Base-by-base conservation (phyloP, 1,140 invertebrate species). In the Hestina assimilis region DNA sequence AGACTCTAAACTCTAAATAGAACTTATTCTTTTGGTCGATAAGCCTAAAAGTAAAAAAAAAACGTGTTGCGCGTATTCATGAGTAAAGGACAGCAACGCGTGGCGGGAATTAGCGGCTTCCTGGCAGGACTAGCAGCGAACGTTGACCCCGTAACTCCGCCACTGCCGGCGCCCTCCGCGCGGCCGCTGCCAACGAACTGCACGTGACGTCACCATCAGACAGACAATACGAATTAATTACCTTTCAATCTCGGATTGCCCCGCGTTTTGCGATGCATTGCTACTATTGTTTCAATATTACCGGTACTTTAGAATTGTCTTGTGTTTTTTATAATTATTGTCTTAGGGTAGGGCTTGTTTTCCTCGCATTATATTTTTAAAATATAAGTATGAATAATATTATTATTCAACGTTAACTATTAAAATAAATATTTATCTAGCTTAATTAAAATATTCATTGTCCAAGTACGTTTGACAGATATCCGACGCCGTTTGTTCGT, bases 41-140 rank as follows among this genome's bases (percentile, higher is more conserved):
- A 31, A 38, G 45, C 29, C 17, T 38, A 48, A 47, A 42, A 21
- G 26, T 42, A 50, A 57, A 54, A 47, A 50, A 57, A 57, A 62
- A 64, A 64, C 59, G 62, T 65, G 60, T 51, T 63, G 53, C 40
- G 41, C 52, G 38, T 71, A 59, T 69, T 63, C 59, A 66, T 63
- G 57, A 66, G 60, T 46, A 57, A 59, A 66, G 66, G 61, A 69
- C 70, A 69, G 64, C 62, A 72, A 61, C 76, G 76, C 75, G 75
- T 82, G 78, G 67, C 70, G 69, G 69, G 78, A 81, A 84, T 83
- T 81, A 79, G 76, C 69, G 68, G 70, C 74, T 76, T 84, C 81
- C 79, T 83, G 82, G 54, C 77, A 74, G 78, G 74, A 81, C 69
- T 72, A 65, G 53, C 66, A 56, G 38, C 64, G 80, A 62, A 51